Conservation (phyloP, 2,113 vertebrate genomes). For the Galemys pyrenaicus region DNA sequence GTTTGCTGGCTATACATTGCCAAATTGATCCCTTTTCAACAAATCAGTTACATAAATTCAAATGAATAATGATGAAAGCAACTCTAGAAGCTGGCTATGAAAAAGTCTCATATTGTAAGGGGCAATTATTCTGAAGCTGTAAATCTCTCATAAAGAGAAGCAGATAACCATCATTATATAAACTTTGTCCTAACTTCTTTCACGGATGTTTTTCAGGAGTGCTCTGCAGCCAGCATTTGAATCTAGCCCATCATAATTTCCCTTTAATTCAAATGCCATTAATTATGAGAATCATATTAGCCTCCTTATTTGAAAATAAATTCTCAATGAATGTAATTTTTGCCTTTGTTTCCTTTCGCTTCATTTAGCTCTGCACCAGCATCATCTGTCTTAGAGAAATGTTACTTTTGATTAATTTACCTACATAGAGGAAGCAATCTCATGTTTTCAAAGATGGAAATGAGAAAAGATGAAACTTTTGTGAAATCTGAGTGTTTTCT, state of each 20-base stretch:
- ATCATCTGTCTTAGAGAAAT: background rate
- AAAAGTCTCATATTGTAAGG: background rate
- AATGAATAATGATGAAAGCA: background rate
- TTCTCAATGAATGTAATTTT: background rate
- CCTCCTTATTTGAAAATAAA: background rate
- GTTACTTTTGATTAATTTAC: slow-evolving; percentile 1
- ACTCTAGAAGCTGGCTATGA: background rate
- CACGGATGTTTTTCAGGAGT: background rate
- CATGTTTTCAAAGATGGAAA: slow-evolving; percentile 32
- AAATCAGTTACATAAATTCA: background rate
- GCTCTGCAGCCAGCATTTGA: background rate
- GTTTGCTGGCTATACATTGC: background rate
- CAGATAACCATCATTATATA: background rate
- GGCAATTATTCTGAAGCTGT: background rate
- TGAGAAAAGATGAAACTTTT: background rate
- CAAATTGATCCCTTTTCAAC: background rate
- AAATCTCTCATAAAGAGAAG: background rate
- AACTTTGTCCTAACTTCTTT: background rate
- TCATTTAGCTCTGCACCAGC: background rate
- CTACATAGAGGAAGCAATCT: background rate
- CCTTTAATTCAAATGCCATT: background rate
- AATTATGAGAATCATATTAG: background rate
- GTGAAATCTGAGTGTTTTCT: background rate
- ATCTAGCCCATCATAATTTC: background rate
- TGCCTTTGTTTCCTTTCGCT: background rate